A percentile compares a stretch with the other conserved stretches of the same genome.
phyloP scores from a whole-genome alignment of 2,888 invertebrate species.

The Pardosa pseudoannulata region DNA sequence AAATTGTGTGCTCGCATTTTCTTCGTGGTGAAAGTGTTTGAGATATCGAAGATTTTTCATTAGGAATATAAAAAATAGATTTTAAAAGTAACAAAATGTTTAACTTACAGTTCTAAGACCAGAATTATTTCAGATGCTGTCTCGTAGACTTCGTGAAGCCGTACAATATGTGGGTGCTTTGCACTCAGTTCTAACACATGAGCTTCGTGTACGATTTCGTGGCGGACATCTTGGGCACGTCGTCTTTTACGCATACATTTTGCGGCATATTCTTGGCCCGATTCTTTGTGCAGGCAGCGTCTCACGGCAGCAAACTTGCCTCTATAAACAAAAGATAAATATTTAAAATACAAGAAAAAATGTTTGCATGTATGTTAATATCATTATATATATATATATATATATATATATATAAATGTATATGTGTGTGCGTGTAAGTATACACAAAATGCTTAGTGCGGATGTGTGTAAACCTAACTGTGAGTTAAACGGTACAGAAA shows the following conservation, averaged over 20 bases:
- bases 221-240: slow-evolving; percentile 84
- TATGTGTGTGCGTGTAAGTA: no score
- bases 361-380: not conserved
- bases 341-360: not conserved
- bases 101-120: slow-evolving; percentile 90
- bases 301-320: slow-evolving; percentile 98
- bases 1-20: not conserved
- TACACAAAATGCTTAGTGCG: no score
- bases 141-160: slow-evolving; percentile 91
- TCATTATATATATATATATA: no score
- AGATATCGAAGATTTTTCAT: no score
- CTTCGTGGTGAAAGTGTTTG: not conserved
- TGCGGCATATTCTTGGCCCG: slow-evolving; percentile 94
- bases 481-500: no score
- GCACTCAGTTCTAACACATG: slow-evolving; percentile 90
- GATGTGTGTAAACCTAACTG: no score
- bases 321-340: slow-evolving; percentile 82
- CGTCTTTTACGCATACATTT: slow-evolving; percentile 93
- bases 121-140: slow-evolving; percentile 85
- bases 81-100: not conserved
- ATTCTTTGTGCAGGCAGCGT: slow-evolving; percentile 90
- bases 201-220: slow-evolving; percentile 95
- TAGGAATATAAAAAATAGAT: no score
- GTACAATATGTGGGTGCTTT: slow-evolving; percentile 86
- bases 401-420: no score